Base-by-base conservation (phyloP, 2,113 vertebrate species). In the Dipodomys ordii region DNA sequence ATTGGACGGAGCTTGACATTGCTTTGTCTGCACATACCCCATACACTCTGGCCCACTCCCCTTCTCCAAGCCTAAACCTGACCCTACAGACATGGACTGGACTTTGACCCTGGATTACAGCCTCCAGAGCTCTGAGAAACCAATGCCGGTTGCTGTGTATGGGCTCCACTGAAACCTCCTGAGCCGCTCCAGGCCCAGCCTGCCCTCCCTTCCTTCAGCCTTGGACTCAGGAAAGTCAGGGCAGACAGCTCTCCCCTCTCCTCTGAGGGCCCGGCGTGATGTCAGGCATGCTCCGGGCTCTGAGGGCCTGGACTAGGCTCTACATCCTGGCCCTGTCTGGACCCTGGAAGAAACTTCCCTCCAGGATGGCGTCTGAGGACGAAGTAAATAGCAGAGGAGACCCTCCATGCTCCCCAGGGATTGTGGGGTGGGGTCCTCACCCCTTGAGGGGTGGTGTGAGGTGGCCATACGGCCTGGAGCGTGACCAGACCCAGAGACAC, bases 261-360 rank as follows among this genome's bases (percentile, higher is more conserved):
- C 39, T 5, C 39, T 27, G 7, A 4, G 16, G 6, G 8, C 8
- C 65, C 22, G 0, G 7, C 32, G 8, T 35, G 16, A 44, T 3
- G 3, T 18, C 35, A 7, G 22, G 57, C 30, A 23, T 16, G 6
- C 57, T 39, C 7, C 4, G 19, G 67, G 12, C 35, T 25, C 25
- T 6, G 27, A 23, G 57, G 19, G 13, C 76, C 6, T 0, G 25
- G 18, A 16, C 44, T 18, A 39, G 72, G 60, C 71, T 30, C 32
- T 57, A 4, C 71, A 1, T 13, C 49, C 79, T 7, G 28, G 18
- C 64, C 3, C 27, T 10, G 19, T 11, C 78, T 49, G 49, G 64
- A 88, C 7, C 49, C 64, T 25, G 22, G 64, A 25, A 23, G 32
- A 18, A 35, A 9, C 76, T 12, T 28, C 12, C 18, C 10, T 25